Percentiles rank a stretch among this genome's conserved stretches.
These are phyloP conservation scores for Sanderia malayensis DNA, from an alignment of 30 jellyfish, hydroid and myxozoan species.

Conservation along the genomic window DNA sequence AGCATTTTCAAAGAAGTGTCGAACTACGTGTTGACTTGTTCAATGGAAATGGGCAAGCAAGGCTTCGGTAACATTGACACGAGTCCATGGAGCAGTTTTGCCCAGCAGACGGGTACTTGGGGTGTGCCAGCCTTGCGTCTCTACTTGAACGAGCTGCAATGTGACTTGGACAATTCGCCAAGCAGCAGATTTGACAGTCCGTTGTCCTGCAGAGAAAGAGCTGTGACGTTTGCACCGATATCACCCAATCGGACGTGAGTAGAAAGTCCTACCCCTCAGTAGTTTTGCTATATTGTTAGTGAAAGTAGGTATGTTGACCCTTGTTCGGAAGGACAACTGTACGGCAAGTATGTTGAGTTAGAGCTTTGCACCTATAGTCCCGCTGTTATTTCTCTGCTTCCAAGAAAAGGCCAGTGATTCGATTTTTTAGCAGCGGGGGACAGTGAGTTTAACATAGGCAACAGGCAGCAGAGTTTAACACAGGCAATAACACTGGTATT, in stretches of 20 bases:
- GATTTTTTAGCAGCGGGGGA: no score
- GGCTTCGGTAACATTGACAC: conserved; percentile 83
- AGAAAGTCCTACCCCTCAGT: no score
- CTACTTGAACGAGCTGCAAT: conserved; percentile 56
- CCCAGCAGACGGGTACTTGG: conserved; percentile 94
- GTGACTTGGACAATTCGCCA: conserved; percentile 60
- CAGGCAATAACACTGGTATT: no score
- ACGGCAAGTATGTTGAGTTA: no score
- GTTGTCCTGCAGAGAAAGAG: conserved; percentile 59
- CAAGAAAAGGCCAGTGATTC: no score
- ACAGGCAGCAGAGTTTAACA: no score
- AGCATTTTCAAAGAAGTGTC: conserved; percentile 80
- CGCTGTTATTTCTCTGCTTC: no score
- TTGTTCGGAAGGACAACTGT: no score
- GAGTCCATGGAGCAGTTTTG: conserved; percentile 86
- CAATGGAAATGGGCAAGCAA: conserved; percentile 75
- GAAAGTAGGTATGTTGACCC: no score
- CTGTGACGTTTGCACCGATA: conserved; percentile 47
- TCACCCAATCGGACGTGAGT: conserved; percentile 8
- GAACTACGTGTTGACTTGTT: conserved; percentile 75
- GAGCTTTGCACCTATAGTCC: no score
- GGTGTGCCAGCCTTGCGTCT: conserved; percentile 83
- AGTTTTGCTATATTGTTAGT: no score
- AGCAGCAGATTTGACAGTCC: conserved; percentile 47
- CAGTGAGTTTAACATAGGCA: no score